Conservation (phyloP, 2,888 invertebrate genomes). For the Cepaea hortensis region DNA sequence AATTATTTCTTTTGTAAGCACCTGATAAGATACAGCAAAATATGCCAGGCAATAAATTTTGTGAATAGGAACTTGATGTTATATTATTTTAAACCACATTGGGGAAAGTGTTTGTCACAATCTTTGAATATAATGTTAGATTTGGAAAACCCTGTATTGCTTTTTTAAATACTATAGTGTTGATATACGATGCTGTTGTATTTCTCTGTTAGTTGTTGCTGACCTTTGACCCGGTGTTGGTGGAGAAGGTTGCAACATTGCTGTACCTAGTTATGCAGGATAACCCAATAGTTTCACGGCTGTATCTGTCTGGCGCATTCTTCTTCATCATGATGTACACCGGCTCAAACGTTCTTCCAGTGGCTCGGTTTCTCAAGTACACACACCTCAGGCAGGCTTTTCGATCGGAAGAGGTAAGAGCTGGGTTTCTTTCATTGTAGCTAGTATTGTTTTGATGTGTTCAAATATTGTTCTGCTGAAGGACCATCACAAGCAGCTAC, state of each 20-base stretch:
- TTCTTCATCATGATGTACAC: conserved; percentile 99
- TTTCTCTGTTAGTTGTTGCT: conserved; percentile 82
- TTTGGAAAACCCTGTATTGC: neutral
- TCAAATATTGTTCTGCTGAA: no score
- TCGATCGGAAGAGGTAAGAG: conserved; percentile 88
- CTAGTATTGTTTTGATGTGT: no score
- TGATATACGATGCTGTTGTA: neutral
- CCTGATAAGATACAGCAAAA: no score
- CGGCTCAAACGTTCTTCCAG: conserved; percentile 96
- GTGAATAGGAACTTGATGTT: no score
- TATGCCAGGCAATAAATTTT: no score
- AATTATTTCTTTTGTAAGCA: no score
- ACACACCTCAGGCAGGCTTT: conserved; percentile 98
- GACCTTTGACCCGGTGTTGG: conserved; percentile 97
- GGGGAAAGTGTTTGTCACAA: no score
- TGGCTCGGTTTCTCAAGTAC: conserved; percentile 93
- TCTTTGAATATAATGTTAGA: no score
- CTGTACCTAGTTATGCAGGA: conserved; percentile 87
- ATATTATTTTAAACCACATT: no score
- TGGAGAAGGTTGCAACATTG: conserved; percentile 95
- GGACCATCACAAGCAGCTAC: no score
- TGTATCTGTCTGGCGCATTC: conserved; percentile 96
- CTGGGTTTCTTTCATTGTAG: no score
- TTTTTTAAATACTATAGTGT: neutral
- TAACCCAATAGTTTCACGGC: conserved; percentile 94